Evolutionary conservation across 2,113 vertebrate species (phyloP).

Genomic region (Platysteira castanea): DNA sequence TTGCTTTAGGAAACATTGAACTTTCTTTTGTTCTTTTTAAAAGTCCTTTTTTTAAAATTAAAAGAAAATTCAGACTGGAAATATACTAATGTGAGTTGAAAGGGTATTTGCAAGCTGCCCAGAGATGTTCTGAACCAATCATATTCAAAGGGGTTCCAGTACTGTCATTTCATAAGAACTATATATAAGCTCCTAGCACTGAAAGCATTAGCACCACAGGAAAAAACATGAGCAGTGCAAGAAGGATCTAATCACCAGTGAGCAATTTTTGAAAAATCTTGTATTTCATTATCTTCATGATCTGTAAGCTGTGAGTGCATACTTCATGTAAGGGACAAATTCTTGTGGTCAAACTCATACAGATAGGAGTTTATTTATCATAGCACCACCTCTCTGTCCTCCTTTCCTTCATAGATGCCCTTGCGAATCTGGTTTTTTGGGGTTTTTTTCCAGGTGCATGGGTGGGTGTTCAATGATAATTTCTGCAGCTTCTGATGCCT

Average conservation of each 20-base stretch:
- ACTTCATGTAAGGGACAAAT: background rate
- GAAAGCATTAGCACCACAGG: conserved; percentile 1
- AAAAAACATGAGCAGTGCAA: background rate
- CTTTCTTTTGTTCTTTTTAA: conserved; percentile 60
- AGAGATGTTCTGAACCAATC: conserved; percentile 33
- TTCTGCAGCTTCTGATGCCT: background rate
- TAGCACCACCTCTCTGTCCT: background rate
- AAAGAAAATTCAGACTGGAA: conserved; percentile 64
- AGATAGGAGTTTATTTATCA: background rate
- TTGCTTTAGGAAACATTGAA: conserved; percentile 71
- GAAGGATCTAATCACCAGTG: background rate
- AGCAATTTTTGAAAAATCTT: background rate
- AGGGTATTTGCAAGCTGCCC: conserved; percentile 51
- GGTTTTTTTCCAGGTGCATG: accelerated
- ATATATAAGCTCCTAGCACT: background rate
- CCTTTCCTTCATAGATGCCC: background rate
- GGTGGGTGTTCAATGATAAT: background rate
- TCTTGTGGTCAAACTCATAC: accelerated
- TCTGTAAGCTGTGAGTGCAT: background rate
- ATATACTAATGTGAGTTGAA: conserved; percentile 58
- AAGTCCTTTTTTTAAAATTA: conserved; percentile 34
- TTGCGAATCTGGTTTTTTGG: background rate
- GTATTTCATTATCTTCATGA: background rate
- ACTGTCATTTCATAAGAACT: conserved; percentile 1
- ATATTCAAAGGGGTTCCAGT: conserved; percentile 11